phyloP scores from a whole-genome alignment of 2,888 invertebrate species.

The Rutpela maculata region DNA sequence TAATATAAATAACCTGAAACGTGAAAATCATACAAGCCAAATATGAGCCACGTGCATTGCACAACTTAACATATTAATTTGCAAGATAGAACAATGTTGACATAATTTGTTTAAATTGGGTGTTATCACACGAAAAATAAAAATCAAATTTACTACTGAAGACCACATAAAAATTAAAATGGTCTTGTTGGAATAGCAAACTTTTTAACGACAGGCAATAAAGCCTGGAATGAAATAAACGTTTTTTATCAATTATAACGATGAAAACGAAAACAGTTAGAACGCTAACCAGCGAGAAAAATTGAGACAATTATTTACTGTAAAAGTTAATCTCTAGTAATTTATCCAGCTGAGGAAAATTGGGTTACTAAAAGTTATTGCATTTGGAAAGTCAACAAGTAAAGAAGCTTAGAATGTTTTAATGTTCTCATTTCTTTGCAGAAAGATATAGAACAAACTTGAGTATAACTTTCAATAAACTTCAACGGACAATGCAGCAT shows the following conservation, averaged over 20 bases:
- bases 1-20: no score
- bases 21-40: no score
- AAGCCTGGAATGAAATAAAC: background rate
- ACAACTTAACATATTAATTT: no score
- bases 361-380: conserved; percentile 13
- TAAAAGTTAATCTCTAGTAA: conserved; percentile 1
- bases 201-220: background rate
- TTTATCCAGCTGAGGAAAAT: background rate
- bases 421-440: background rate
- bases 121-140: no score
- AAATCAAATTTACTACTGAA: no score
- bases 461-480: background rate
- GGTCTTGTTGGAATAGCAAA: no score
- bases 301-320: background rate
- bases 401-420: background rate
- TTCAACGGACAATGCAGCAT: background rate
- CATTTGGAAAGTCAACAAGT: conserved; percentile 12
- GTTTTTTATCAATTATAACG: background rate
- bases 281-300: background rate
- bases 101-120: no score
- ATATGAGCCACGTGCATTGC: no score
- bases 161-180: no score
- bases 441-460: background rate
- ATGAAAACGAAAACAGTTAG: background rate
- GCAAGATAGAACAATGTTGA: no score